Base-by-base conservation (phyloP, 2,113 vertebrate species). In the Macquaria australasica region DNA sequence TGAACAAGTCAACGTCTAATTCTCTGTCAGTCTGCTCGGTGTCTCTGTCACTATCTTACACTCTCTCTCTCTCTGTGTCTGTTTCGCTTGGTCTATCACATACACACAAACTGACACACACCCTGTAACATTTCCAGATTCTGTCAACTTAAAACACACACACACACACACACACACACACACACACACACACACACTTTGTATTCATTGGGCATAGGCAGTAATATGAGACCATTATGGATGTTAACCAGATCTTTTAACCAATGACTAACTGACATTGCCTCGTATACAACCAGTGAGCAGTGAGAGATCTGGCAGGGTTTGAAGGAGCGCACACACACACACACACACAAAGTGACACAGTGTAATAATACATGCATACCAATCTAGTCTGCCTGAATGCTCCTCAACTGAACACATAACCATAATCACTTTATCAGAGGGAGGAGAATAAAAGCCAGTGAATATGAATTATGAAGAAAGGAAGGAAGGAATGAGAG, bases 311-410 rank as follows among this genome's bases (percentile, higher is more conserved):
- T 73, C 73, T 82, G 83, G 59, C 67, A 51, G 28, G 20, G 39
- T 60, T 16, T 34, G 67, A 80, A 86, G 67, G 81, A 62, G 12
- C 81, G 53, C 69, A 66, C 72, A 86, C 73, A 69, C 80, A 72
- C 76, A 87, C 79, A 81, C 77, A 81, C 81, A 78, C 77, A 75
- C 48, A 74, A 6, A 72, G 45, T 64, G 45, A 73, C 59, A 73
- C 6, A 18, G 59, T 79, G 96, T 97, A 97, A 97, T 98, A 97
- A 97, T 97, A 97, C 97, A 98, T 97, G 97, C 96, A 95, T 97
- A 96, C 97, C 97, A 98, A 98, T 98, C 97, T 97, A 97, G 96
- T 96, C 96, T 97, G 97, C 97, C 96, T 98, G 97, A 96, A 95
- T 97, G 96, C 95, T 94, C 96, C 93, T 95, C 95, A 92, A 94